phyloP scores from a whole-genome alignment of 2,888 invertebrate genomes.

The Timema podura region DNA sequence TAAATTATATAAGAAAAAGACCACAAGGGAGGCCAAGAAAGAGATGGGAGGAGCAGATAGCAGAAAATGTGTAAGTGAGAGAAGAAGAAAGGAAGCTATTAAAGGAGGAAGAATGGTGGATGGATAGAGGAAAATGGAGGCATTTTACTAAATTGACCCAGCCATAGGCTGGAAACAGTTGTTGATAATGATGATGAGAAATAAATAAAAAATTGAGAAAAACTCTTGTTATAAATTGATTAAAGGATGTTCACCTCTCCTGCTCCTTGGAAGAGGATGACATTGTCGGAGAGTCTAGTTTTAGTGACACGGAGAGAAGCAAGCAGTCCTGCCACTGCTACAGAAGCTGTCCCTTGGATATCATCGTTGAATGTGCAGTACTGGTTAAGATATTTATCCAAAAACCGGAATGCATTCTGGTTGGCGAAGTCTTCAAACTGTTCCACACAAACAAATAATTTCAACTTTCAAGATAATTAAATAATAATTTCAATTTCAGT shows the following conservation, averaged over 20 bases:
- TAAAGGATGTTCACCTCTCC: conserved; percentile 68
- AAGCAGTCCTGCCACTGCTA: conserved; percentile 90
- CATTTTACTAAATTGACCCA: no score
- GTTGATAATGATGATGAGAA: neutral
- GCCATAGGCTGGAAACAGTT: no score
- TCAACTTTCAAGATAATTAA: neutral
- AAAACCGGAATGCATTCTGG: conserved; percentile 89
- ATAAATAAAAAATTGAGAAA: conserved; percentile 13
- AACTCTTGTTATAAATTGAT: conserved; percentile 11
- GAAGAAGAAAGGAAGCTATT: no score
- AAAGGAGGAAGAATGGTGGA: no score
- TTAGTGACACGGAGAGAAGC: conserved; percentile 82
- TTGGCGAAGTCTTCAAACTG: conserved; percentile 99
- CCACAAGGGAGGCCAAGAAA: no score
- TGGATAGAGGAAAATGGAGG: no score
- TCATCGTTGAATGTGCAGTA: conserved; percentile 99
- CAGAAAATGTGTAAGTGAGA: no score
- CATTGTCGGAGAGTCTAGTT: conserved; percentile 76
- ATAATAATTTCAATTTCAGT: no score
- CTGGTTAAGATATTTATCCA: conserved; percentile 81
- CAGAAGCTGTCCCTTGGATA: conserved; percentile 96
- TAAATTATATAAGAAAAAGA: no score
- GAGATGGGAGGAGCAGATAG: no score
- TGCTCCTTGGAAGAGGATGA: conserved; percentile 91
- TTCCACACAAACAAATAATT: conserved; percentile 36